Evolutionary conservation across 2,888 invertebrate genomes (phyloP).

Genomic region (Xestia ashworthii): DNA sequence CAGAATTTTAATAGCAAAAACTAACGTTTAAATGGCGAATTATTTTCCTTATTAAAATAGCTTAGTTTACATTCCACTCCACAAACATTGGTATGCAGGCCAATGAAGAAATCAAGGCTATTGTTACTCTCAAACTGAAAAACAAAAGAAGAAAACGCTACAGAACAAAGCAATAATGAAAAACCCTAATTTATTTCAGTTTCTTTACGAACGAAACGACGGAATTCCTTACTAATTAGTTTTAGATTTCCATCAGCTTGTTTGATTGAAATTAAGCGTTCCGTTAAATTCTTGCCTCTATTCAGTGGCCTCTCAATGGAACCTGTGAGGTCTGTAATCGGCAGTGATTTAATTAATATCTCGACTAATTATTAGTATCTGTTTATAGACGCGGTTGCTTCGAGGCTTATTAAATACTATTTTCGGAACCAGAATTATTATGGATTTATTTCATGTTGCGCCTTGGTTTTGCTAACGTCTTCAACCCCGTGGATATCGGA

Average conservation of each 20-base stretch:
- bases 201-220: conserved; percentile 47
- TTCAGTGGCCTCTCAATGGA: conserved; percentile 8
- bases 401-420: not conserved
- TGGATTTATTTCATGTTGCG: not conserved
- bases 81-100: conserved; percentile 41
- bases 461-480: not conserved
- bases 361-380: not conserved
- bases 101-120: conserved; percentile 65
- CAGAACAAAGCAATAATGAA: conserved; percentile 53
- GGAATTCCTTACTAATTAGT: conserved; percentile 63
- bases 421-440: not conserved
- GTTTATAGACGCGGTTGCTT: not conserved
- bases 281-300: conserved; percentile 26
- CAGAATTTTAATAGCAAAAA: not conserved
- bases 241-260: conserved; percentile 56
- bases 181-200: conserved; percentile 63
- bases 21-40: not conserved
- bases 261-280: conserved; percentile 60
- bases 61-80: conserved; percentile 4
- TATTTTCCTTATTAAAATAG: not conserved
- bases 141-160: conserved; percentile 43
- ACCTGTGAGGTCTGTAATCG: conserved; percentile 13
- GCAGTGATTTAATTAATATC: conserved; percentile 27
- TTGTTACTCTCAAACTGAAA: conserved; percentile 50
- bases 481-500: not conserved